Evolutionary conservation across 2,113 vertebrate genomes (phyloP).

Genomic region (Harpagus bidentatus): DNA sequence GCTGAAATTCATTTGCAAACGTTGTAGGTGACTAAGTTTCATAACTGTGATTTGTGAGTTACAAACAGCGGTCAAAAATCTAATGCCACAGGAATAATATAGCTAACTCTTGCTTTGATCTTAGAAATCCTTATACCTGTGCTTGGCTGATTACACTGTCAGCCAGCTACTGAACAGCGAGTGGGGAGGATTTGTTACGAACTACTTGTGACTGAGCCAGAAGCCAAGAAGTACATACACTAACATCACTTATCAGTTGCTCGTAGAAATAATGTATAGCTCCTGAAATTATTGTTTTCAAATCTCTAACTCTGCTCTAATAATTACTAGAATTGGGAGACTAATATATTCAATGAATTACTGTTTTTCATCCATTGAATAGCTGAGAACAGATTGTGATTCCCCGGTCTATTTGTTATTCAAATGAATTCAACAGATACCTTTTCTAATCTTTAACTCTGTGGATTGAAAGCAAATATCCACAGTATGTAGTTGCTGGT

Average conservation of each 20-base stretch:
- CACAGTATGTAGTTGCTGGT: not conserved
- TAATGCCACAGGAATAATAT: not conserved
- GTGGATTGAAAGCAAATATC: constrained; percentile 12
- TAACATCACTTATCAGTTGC: not conserved
- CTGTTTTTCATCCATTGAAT: not conserved
- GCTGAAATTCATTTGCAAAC: not conserved
- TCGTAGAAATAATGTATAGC: not conserved
- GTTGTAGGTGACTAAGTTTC: not conserved
- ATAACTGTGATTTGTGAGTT: not conserved
- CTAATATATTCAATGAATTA: constrained; percentile 49
- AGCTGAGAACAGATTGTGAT: constrained; percentile 53
- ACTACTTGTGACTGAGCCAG: not conserved
- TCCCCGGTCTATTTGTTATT: constrained; percentile 52
- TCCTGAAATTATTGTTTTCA: constrained; percentile 16
- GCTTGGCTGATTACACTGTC: not conserved
- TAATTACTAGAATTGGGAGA: not conserved
- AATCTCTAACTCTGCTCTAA: not conserved
- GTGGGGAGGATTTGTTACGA: not conserved
- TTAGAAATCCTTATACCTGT: not conserved
- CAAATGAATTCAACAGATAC: constrained; percentile 58
- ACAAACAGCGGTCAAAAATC: not conserved
- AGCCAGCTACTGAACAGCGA: not conserved
- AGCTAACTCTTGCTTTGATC: constrained; percentile 9
- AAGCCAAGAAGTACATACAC: not conserved
- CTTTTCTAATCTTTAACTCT: constrained; percentile 50